These are phyloP conservation scores for Carettochelys insculpta DNA, from an alignment of 2,113 vertebrate genomes.

Conservation along the genomic window DNA sequence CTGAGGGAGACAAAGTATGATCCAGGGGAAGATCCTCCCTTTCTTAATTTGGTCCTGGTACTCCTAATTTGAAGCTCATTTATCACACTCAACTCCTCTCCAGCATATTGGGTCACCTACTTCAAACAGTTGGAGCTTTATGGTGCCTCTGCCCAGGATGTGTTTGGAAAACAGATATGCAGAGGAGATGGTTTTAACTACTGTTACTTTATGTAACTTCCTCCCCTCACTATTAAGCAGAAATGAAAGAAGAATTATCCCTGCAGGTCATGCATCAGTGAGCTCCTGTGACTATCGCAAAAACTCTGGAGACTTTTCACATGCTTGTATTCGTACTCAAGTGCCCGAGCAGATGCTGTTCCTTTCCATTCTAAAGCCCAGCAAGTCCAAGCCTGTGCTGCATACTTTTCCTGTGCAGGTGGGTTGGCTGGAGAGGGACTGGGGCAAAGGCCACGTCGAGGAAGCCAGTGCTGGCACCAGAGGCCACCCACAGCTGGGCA, in stretches of 20 bases:
- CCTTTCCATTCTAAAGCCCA: not conserved
- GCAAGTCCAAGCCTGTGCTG: not conserved
- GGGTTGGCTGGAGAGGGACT: rapidly evolving
- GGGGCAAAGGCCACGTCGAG: not conserved
- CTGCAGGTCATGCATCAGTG: rapidly evolving
- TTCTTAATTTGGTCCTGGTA: not conserved
- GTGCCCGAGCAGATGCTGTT: not conserved
- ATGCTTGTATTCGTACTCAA: not conserved
- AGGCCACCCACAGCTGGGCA: rapidly evolving
- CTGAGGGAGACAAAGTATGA: not conserved
- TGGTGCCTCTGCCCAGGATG: not conserved
- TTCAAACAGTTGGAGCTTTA: not conserved
- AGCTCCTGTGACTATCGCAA: rapidly evolving
- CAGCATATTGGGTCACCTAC: not conserved
- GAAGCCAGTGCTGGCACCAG: rapidly evolving
- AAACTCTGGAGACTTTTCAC: rapidly evolving
- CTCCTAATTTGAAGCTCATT: not conserved
- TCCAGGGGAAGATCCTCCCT: not conserved
- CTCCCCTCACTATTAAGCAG: too few relatives aligned
- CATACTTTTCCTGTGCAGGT: rapidly evolving
- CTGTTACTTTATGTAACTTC: too few relatives aligned
- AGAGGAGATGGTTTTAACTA: too few relatives aligned
- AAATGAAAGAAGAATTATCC: not conserved
- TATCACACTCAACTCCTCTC: not conserved
- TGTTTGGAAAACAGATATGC: not conserved